Percentiles rank a stretch among this genome's conserved stretches.
These are phyloP conservation scores for Pseudoatta argentina DNA, from an alignment of 1,140 invertebrate species.

Conservation along the genomic window DNA sequence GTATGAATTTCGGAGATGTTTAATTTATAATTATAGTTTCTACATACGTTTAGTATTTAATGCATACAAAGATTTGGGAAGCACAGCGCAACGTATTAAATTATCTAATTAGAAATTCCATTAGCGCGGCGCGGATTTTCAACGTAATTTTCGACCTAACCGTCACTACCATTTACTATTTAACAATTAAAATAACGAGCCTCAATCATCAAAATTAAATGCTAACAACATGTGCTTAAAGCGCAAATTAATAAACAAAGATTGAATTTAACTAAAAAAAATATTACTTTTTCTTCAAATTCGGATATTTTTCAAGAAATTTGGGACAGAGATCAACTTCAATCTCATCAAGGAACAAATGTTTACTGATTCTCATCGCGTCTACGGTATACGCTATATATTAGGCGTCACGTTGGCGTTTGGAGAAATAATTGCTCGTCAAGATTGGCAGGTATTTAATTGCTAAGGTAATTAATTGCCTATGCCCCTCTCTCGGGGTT, in stretches of 20 bases:
- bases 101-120: constrained; percentile 65
- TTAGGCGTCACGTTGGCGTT: constrained; percentile 1
- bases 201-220: constrained; percentile 42
- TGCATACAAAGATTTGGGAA: constrained; percentile 39
- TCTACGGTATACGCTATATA: neutral
- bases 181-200: constrained; percentile 46
- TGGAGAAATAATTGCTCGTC: constrained; percentile 59
- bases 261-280: neutral
- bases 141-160: constrained; percentile 50
- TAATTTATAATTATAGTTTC: constrained; percentile 45
- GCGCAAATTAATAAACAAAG: neutral
- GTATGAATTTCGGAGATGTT: neutral
- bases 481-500: constrained; percentile 34
- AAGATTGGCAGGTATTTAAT: constrained; percentile 55
- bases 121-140: constrained; percentile 51
- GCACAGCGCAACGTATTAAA: constrained; percentile 45
- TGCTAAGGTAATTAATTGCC: constrained; percentile 61
- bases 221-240: neutral
- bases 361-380: neutral
- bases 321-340: neutral
- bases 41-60: constrained; percentile 46
- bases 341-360: constrained; percentile 10
- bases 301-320: neutral
- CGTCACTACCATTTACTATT: constrained; percentile 31
- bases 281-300: neutral